phyloP scores from a whole-genome alignment of 2,113 vertebrate genomes.

The Acrocephalus kingi region DNA sequence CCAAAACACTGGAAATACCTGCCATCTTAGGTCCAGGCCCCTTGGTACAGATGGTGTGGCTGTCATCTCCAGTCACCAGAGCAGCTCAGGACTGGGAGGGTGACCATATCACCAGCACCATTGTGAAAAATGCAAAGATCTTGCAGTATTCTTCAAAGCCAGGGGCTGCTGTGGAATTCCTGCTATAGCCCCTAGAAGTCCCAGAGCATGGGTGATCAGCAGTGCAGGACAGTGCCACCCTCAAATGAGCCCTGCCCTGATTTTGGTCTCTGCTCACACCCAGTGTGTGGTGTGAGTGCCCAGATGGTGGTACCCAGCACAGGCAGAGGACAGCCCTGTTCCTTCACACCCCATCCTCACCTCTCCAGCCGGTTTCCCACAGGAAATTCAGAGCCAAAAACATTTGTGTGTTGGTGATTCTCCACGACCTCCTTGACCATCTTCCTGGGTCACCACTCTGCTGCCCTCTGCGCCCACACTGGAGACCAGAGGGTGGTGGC shows the following conservation, averaged over 20 bases:
- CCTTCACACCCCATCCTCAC: accelerated
- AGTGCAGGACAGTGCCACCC: background rate
- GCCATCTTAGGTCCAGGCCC: too few relatives aligned
- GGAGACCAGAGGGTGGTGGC: accelerated
- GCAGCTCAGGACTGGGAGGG: background rate
- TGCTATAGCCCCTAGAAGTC: background rate
- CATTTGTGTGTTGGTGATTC: too few relatives aligned
- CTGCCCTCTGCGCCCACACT: accelerated
- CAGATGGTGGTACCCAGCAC: accelerated
- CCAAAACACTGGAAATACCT: background rate
- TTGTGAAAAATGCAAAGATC: accelerated
- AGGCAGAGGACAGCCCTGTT: too few relatives aligned
- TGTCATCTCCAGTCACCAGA: accelerated
- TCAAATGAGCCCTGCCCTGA: background rate
- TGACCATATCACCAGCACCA: accelerated
- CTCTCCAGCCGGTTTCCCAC: accelerated
- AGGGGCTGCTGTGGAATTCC: background rate
- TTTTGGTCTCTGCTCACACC: background rate
- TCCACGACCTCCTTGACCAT: background rate
- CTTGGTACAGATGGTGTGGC: accelerated
- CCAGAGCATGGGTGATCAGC: background rate
- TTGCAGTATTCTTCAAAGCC: background rate
- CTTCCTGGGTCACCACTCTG: accelerated
- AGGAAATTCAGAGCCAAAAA: background rate
- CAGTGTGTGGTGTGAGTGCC: accelerated